Conservation (phyloP, 2,113 vertebrate species). For the Pterophyllum scalare region DNA sequence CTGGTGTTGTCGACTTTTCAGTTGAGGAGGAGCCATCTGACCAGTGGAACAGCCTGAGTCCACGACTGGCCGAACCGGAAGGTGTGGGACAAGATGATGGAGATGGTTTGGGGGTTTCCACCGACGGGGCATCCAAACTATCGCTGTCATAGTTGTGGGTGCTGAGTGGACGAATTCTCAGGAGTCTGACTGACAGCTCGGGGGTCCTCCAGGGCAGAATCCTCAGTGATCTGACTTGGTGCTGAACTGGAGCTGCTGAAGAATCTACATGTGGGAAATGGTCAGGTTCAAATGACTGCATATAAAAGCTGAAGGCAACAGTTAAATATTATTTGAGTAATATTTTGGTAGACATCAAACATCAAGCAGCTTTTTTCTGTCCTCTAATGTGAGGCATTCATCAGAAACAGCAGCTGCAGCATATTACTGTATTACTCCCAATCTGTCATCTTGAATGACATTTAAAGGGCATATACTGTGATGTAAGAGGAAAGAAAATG, state of each 20-base stretch:
- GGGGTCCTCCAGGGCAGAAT: not conserved
- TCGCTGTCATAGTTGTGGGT: constrained; percentile 1
- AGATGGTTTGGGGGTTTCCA: constrained; percentile 57
- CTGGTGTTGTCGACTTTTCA: constrained; percentile 19
- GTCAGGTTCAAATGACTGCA: not conserved
- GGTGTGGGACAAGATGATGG: not conserved
- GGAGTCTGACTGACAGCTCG: not conserved
- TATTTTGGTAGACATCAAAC: not conserved
- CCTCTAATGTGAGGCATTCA: not conserved
- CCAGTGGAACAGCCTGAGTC: constrained; percentile 80
- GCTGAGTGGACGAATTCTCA: not conserved
- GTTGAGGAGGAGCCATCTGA: constrained; percentile 48
- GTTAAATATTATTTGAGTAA: not conserved
- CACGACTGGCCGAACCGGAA: constrained; percentile 54
- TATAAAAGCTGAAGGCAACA: not conserved
- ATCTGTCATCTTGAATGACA: not conserved
- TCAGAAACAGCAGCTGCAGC: not conserved
- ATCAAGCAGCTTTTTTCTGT: not conserved
- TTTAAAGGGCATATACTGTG: too few species aligned
- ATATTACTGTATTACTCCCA: not conserved
- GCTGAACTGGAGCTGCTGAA: constrained; percentile 73
- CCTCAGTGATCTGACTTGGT: not conserved
- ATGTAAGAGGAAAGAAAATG: too few species aligned
- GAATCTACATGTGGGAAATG: constrained; percentile 79
- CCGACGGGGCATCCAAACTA: not conserved